These are phyloP conservation scores for Hylyphantes graminicola DNA, from an alignment of 1,140 invertebrate species.

Conservation along the genomic window DNA sequence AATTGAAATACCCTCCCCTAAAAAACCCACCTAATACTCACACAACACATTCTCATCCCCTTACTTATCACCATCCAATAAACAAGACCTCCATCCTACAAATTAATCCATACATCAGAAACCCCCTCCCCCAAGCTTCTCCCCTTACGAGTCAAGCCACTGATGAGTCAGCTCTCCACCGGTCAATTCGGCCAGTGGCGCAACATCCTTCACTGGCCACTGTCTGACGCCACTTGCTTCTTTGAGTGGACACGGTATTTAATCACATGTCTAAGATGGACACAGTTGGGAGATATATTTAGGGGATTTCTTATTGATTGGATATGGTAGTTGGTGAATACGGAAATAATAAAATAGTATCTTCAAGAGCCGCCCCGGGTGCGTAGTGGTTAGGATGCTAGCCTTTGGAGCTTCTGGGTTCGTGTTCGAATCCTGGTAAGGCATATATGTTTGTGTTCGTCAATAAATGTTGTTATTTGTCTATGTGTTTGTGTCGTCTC, in stretches of 20 bases:
- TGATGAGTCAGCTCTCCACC: slow-evolving; percentile 14
- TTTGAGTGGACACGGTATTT: slow-evolving; percentile 31
- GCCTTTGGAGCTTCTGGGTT: too few relatives aligned
- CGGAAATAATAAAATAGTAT: not conserved
- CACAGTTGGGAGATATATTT: not conserved
- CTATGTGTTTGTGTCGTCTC: too few relatives aligned
- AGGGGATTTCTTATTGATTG: not conserved
- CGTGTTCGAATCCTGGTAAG: too few relatives aligned
- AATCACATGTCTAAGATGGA: slow-evolving; percentile 4
- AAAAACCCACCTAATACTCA: too few relatives aligned
- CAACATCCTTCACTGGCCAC: slow-evolving; percentile 28
- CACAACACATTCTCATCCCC: too few relatives aligned
- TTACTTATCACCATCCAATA: too few relatives aligned
- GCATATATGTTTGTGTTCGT: too few relatives aligned
- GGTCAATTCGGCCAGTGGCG: slow-evolving; percentile 12
- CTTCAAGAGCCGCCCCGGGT: not conserved
- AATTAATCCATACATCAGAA: slow-evolving; percentile 9
- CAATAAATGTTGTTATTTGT: too few relatives aligned
- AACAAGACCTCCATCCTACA: not conserved
- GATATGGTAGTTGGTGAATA: not conserved
- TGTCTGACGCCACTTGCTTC: slow-evolving; percentile 23
- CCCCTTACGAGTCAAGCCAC: not conserved
- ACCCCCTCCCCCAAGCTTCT: not conserved
- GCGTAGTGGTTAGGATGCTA: too few relatives aligned
- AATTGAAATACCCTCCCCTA: too few relatives aligned